Conservation (phyloP, 2,113 vertebrate genomes). For the Salminus brasiliensis region DNA sequence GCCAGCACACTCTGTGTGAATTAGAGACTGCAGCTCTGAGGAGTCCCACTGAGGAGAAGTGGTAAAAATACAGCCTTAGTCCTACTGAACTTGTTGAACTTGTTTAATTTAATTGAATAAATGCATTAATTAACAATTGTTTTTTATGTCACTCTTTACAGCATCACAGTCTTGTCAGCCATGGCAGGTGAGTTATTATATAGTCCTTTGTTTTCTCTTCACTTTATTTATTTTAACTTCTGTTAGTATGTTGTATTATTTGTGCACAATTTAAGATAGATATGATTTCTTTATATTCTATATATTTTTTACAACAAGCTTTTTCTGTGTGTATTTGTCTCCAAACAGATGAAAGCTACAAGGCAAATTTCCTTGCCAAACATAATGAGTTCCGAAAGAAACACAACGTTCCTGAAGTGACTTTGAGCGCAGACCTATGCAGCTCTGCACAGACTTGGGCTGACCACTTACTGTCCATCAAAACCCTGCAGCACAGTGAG, state of each 20-base stretch:
- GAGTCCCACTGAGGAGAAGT: background rate
- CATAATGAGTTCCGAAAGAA: slow-evolving; percentile 60
- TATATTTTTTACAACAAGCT: background rate
- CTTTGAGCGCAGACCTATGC: slow-evolving; percentile 50
- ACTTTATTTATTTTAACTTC: no score
- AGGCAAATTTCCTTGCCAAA: slow-evolving; percentile 52
- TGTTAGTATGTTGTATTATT: background rate
- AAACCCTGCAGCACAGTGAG: slow-evolving; percentile 59
- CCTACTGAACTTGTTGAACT: background rate
- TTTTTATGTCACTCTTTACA: background rate
- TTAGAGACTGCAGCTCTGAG: background rate
- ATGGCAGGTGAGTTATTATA: slow-evolving; percentile 39
- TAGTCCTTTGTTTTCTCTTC: no score
- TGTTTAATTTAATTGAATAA: background rate
- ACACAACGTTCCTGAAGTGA: slow-evolving; percentile 58
- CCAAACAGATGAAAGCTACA: slow-evolving; percentile 44
- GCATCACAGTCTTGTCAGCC: background rate
- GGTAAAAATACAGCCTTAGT: slow-evolving; percentile 19
- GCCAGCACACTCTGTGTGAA: background rate
- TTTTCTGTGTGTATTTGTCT: background rate
- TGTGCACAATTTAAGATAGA: background rate
- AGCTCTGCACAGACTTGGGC: slow-evolving; percentile 61
- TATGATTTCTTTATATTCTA: background rate
- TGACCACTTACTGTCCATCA: slow-evolving; percentile 52
- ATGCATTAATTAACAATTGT: background rate